Conservation (phyloP, 2,113 vertebrate genomes). For the Cyprinodon brontotheroides region DNA sequence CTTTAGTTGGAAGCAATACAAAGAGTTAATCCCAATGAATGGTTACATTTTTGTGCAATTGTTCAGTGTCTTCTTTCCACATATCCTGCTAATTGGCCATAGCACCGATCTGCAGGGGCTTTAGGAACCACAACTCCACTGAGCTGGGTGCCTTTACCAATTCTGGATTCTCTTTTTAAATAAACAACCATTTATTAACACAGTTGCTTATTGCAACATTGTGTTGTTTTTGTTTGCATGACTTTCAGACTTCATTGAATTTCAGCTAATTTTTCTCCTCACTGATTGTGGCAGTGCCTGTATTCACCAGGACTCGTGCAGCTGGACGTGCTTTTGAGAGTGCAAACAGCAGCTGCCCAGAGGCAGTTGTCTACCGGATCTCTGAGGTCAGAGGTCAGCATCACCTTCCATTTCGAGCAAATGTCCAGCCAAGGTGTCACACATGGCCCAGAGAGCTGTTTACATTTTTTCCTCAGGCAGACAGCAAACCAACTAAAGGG, state of each 20-base stretch:
- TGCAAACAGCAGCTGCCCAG: not conserved
- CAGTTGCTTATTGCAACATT: not conserved
- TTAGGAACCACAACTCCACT: slow-evolving; percentile 11
- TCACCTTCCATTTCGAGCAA: slow-evolving; percentile 48
- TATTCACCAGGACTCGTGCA: not conserved
- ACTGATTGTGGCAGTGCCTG: not conserved
- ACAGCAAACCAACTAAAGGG: slow-evolving; percentile 12
- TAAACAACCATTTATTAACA: slow-evolving; percentile 13
- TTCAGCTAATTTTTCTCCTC: not conserved
- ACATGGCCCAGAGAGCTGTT: slow-evolving; percentile 32
- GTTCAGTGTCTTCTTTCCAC: slow-evolving; percentile 55
- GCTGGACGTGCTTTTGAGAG: not conserved
- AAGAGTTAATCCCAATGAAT: slow-evolving; percentile 34
- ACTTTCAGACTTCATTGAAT: slow-evolving; percentile 18
- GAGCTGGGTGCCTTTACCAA: slow-evolving; percentile 46
- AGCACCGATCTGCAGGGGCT: slow-evolving; percentile 44
- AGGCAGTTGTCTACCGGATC: slow-evolving; percentile 7
- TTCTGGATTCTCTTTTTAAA: slow-evolving; percentile 35
- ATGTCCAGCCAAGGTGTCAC: slow-evolving; percentile 45
- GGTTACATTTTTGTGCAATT: slow-evolving; percentile 6
- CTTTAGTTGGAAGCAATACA: slow-evolving; percentile 42
- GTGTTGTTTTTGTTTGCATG: not conserved
- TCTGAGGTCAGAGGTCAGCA: slow-evolving; percentile 48
- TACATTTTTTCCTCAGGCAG: slow-evolving; percentile 11
- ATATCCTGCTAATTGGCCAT: slow-evolving; percentile 60